Evolutionary conservation across 1,140 invertebrate genomes (phyloP).

Genomic region (Ephestia elutella): DNA sequence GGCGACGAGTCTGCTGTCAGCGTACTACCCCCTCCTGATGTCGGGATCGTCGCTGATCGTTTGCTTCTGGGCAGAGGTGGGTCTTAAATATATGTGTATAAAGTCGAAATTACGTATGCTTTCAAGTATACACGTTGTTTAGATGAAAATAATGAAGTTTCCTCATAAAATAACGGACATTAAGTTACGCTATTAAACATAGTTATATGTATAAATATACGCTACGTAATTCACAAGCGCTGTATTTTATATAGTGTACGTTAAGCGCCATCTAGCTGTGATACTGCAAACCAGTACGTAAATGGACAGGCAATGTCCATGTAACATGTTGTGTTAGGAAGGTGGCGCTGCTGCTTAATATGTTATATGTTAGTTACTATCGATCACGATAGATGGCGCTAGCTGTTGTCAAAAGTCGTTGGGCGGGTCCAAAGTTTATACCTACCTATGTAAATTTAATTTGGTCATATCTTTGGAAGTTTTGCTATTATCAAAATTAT

Average conservation of each 20-base stretch:
- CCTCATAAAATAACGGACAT: no score
- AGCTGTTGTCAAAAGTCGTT: neutral
- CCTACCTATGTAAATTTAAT: no score
- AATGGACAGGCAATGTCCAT: neutral
- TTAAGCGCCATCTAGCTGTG: neutral
- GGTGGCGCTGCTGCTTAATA: no score
- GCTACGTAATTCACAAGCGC: neutral
- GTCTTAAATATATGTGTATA: conserved; percentile 31
- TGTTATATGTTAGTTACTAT: neutral
- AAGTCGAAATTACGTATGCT: neutral
- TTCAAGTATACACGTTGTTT: no score
- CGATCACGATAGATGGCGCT: neutral
- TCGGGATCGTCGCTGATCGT: conserved; percentile 93
- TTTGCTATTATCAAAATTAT: no score
- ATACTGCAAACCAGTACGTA: neutral
- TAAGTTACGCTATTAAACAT: no score
- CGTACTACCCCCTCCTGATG: conserved; percentile 92
- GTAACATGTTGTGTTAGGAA: neutral
- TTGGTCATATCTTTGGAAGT: no score
- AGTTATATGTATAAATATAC: no score
- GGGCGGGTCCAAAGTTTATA: no score
- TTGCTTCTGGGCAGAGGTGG: conserved; percentile 96
- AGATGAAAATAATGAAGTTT: no score
- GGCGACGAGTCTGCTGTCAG: conserved; percentile 89
- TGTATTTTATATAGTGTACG: neutral